Percentiles rank a stretch among this genome's conserved stretches.
These are phyloP conservation scores for Micromesistius poutassou DNA, from an alignment of 2,797 vertebrate species.

Conservation along the genomic window DNA sequence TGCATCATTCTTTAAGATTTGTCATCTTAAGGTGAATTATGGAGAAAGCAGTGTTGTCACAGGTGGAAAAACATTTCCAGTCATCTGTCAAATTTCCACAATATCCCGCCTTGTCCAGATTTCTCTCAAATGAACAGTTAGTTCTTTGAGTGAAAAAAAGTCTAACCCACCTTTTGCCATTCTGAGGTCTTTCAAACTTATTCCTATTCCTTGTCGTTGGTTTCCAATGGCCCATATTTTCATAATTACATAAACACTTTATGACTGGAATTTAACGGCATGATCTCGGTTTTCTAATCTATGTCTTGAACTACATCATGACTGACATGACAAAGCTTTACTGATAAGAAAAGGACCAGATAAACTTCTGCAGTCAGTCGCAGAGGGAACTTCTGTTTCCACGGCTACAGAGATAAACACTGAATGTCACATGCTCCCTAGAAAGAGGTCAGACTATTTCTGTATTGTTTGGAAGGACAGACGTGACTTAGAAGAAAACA, in stretches of 20 bases:
- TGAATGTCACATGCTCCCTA: slow-evolving; percentile 29
- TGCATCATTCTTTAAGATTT: neutral
- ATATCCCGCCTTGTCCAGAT: neutral
- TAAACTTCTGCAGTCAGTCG: neutral
- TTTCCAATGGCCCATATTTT: neutral
- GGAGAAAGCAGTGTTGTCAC: neutral
- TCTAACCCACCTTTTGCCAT: neutral
- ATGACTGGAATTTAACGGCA: neutral
- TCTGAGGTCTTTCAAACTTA: neutral
- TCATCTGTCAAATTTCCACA: neutral
- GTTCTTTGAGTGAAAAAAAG: slow-evolving; percentile 2
- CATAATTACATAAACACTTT: neutral
- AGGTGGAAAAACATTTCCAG: neutral
- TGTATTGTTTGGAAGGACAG: slow-evolving; percentile 58
- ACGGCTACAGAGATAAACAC: slow-evolving; percentile 51
- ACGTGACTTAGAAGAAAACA: slow-evolving; percentile 36
- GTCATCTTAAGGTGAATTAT: neutral
- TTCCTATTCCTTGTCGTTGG: neutral
- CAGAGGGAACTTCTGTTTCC: slow-evolving; percentile 15
- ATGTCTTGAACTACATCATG: neutral
- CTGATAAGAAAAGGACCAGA: neutral
- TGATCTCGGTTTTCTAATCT: neutral
- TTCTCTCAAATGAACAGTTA: neutral
- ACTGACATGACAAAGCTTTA: neutral
- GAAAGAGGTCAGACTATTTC: slow-evolving; percentile 58